A percentile compares a stretch with the other conserved stretches of the same genome.
These are phyloP conservation scores for Lobophora halterata DNA, from an alignment of 2,888 invertebrate species.

Conservation along the genomic window DNA sequence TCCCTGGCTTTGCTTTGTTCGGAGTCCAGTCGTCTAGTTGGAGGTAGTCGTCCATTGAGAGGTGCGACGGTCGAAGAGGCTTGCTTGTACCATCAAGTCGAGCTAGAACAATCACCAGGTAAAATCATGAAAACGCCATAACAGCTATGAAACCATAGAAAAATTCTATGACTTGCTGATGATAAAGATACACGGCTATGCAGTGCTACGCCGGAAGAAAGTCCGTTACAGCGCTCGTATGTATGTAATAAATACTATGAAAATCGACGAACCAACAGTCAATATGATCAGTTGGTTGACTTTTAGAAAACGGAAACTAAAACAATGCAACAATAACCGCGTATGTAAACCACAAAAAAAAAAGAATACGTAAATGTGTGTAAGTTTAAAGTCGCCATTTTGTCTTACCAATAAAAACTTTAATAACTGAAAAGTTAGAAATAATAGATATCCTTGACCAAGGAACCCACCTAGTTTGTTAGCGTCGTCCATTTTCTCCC, in stretches of 20 bases:
- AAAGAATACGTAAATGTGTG: constrained; percentile 3
- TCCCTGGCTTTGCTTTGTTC: constrained; percentile 84
- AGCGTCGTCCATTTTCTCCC: constrained; percentile 93
- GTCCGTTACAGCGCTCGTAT: no score
- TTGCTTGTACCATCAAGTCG: constrained; percentile 95
- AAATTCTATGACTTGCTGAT: no score
- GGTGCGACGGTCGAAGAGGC: constrained; percentile 84
- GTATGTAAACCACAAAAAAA: constrained; percentile 1
- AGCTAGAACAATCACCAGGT: constrained; percentile 83
- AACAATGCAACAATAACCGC: constrained; percentile 1
- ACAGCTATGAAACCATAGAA: no score
- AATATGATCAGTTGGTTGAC: no score
- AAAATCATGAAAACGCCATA: constrained; percentile 25
- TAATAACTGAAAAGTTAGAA: constrained; percentile 24
- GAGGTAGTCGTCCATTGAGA: constrained; percentile 96
- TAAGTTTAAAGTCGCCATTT: no score
- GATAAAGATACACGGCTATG: no score
- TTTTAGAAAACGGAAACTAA: not conserved
- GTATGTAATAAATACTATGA: no score
- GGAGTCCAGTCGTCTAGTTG: constrained; percentile 90
- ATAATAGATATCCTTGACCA: constrained; percentile 34
- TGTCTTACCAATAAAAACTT: no score
- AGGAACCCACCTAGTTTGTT: constrained; percentile 91
- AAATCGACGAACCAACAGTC: no score
- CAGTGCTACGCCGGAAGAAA: no score